Conservation (phyloP, 1,140 invertebrate species). For the Trachymyrmex cornetzi region DNA sequence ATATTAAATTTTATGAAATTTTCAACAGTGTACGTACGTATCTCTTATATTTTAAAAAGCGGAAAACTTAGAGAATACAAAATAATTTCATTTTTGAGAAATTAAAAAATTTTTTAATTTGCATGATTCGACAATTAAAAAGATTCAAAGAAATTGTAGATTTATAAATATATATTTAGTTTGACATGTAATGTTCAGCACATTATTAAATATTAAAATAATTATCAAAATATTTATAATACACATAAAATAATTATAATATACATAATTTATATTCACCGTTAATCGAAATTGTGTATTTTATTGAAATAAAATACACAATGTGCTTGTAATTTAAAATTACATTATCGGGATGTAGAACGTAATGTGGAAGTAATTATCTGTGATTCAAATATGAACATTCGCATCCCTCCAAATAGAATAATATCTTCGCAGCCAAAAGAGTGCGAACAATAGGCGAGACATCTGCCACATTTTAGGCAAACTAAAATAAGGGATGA, state of each 20-base stretch:
- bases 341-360: neutral
- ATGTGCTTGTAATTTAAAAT: constrained; percentile 18
- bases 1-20: too few relatives aligned
- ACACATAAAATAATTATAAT: neutral
- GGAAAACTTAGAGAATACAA: neutral
- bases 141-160: neutral
- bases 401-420: neutral
- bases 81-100: neutral
- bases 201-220: neutral
- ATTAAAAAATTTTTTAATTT: neutral
- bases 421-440: neutral
- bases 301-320: neutral
- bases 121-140: neutral
- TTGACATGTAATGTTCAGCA: neutral
- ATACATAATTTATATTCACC: neutral
- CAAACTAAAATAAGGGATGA: constrained; percentile 71
- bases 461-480: constrained; percentile 66
- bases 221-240: neutral
- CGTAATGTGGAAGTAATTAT: constrained; percentile 22
- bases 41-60: neutral
- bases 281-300: constrained; percentile 11
- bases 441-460: constrained; percentile 48
- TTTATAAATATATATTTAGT: neutral
- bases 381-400: neutral
- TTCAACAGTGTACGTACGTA: neutral